Evolutionary conservation across 2,797 vertebrate species (phyloP).

Genomic region (Galagoides demidoff): DNA sequence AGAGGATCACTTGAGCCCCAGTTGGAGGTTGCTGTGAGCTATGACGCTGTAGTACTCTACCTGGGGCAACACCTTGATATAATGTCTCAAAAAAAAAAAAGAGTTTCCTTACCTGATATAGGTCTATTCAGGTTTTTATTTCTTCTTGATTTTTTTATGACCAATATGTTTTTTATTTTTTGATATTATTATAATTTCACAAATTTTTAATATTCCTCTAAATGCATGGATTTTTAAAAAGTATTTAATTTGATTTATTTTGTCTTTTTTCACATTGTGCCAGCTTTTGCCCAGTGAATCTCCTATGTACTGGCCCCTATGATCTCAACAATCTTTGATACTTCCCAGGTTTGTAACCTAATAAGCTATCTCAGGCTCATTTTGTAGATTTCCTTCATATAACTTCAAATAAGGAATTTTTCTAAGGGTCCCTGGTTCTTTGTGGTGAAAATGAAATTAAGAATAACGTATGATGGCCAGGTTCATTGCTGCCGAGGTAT

Average conservation of each 20-base stretch:
- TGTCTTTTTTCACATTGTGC: neutral
- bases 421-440: neutral
- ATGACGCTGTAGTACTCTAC: too few relatives aligned
- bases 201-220: neutral
- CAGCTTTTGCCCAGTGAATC: neutral
- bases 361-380: neutral
- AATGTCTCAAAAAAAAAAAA: too few relatives aligned
- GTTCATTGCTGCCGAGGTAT: neutral
- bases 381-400: neutral
- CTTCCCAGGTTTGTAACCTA: neutral
- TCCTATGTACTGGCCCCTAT: neutral
- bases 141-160: neutral
- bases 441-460: neutral
- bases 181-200: neutral
- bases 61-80: too few relatives aligned
- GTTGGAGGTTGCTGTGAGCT: too few relatives aligned
- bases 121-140: neutral
- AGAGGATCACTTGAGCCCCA: too few relatives aligned
- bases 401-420: neutral
- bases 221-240: neutral
- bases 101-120: too few relatives aligned
- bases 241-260: neutral
- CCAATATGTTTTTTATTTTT: neutral
- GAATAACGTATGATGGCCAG: neutral
- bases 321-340: neutral